A percentile compares a stretch with the other conserved stretches of the same genome.
These are phyloP conservation scores for Drosophila aff. DNA, from an alignment of 1,140 invertebrate species.

Conservation along the genomic window DNA sequence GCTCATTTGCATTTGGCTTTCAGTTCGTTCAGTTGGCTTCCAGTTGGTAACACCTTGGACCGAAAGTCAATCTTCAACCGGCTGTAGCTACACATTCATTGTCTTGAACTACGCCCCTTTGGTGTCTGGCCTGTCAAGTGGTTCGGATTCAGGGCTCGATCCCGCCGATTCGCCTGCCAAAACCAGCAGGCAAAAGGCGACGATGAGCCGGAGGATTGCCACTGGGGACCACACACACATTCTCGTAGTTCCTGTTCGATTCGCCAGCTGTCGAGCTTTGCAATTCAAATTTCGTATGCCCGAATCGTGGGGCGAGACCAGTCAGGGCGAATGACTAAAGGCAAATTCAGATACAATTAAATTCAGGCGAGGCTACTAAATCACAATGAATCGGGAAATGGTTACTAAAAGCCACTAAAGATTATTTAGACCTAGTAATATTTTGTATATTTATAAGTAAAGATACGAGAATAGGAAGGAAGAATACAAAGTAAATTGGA, in stretches of 20 bases:
- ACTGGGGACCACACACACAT: conserved; percentile 16
- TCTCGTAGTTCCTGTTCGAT: conserved; percentile 35
- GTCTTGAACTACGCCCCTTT: conserved; percentile 73
- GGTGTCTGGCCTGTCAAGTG: conserved; percentile 74
- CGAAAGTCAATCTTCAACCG: conserved; percentile 54
- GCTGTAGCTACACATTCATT: conserved; percentile 57
- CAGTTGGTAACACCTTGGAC: conserved; percentile 41
- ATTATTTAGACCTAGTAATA: background rate
- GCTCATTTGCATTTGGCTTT: conserved; percentile 66
- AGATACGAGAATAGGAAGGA: no score
- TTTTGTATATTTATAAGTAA: background rate
- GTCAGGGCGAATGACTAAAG: conserved; percentile 20
- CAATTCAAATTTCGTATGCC: conserved; percentile 69
- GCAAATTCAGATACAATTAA: conserved; percentile 20
- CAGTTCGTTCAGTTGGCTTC: conserved; percentile 26
- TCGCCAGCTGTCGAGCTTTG: conserved; percentile 57
- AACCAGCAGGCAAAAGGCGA: conserved; percentile 32
- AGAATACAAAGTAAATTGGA: background rate
- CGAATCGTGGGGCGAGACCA: background rate
- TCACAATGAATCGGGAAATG: background rate
- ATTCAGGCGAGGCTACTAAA: conserved; percentile 4
- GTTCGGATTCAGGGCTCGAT: conserved; percentile 33
- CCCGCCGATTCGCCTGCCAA: conserved; percentile 24
- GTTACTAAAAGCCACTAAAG: background rate
- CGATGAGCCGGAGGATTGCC: conserved; percentile 20